Evolutionary conservation across 2,113 vertebrate genomes (phyloP).

Genomic region (Herpetotheres cachinnans): DNA sequence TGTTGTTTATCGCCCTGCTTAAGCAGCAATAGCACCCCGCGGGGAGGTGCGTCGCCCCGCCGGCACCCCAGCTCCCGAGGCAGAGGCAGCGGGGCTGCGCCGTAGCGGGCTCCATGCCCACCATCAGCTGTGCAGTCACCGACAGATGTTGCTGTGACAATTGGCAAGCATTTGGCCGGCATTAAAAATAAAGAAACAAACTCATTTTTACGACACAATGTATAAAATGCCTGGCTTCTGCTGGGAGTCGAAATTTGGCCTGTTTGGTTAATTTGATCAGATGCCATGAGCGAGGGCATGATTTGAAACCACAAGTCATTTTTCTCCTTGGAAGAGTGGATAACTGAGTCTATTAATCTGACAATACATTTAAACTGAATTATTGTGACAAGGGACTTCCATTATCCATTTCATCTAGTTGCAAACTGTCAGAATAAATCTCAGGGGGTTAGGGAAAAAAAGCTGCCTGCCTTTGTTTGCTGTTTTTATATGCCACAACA

Average conservation of each 20-base stretch:
- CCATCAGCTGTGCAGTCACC: not conserved
- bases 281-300: not conserved
- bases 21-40: no score
- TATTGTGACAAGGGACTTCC: slow-evolving; percentile 64
- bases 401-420: slow-evolving; percentile 62
- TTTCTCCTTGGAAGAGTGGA: slow-evolving; percentile 28
- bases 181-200: not conserved
- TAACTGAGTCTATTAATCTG: slow-evolving; percentile 65
- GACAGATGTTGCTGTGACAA: not conserved
- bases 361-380: slow-evolving; percentile 59
- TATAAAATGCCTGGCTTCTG: not conserved
- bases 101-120: no score
- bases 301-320: slow-evolving; percentile 31
- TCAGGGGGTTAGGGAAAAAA: slow-evolving; percentile 15
- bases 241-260: not conserved
- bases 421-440: slow-evolving; percentile 68
- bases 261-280: not conserved
- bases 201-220: not conserved
- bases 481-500: slow-evolving; percentile 46
- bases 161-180: not conserved
- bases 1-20: rapidly evolving
- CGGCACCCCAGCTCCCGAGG: no score
- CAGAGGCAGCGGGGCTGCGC: no score
- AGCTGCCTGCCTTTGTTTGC: slow-evolving; percentile 52
- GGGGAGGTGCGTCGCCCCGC: no score